A percentile compares a stretch with the other conserved stretches of the same genome.
These are phyloP conservation scores for Daboia siamensis DNA, from an alignment of 2,113 vertebrate species.

Conservation along the genomic window DNA sequence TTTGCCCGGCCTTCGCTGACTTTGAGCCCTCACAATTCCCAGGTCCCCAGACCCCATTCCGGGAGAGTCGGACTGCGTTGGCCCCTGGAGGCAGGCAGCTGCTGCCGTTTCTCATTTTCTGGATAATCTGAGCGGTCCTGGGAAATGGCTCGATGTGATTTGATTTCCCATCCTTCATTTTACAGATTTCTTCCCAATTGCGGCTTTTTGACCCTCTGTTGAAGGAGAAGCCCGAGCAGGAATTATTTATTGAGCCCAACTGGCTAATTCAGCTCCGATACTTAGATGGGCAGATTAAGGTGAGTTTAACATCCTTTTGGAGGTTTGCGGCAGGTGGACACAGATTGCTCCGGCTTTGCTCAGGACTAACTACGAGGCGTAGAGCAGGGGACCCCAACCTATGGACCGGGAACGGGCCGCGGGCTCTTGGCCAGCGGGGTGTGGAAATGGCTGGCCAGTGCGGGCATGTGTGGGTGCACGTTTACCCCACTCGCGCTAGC, in stretches of 20 bases:
- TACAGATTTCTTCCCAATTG: constrained; percentile 85
- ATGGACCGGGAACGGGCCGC: too few species aligned
- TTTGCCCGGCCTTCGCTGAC: not conserved
- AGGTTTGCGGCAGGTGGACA: not conserved
- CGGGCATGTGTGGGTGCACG: too few species aligned
- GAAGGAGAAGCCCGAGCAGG: constrained; percentile 93
- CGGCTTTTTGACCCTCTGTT: constrained; percentile 93
- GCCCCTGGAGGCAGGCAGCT: not conserved
- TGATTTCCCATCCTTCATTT: not conserved
- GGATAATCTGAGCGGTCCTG: not conserved
- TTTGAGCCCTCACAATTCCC: not conserved
- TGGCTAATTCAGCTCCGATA: constrained; percentile 83
- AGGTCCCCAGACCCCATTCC: too few species aligned
- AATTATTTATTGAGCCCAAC: constrained; percentile 80
- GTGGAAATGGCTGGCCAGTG: too few species aligned
- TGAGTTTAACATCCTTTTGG: constrained; percentile 43
- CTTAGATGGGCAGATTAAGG: constrained; percentile 84
- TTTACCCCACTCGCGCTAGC: too few species aligned
- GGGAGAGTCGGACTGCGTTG: not conserved
- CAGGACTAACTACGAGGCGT: not conserved
- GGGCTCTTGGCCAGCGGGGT: too few species aligned
- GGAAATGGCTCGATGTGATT: not conserved
- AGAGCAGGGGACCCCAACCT: too few species aligned
- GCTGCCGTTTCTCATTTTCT: not conserved
- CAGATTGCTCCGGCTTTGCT: not conserved